Conservation (phyloP, 2,797 vertebrate genomes). For the Neostethus bicornis region DNA sequence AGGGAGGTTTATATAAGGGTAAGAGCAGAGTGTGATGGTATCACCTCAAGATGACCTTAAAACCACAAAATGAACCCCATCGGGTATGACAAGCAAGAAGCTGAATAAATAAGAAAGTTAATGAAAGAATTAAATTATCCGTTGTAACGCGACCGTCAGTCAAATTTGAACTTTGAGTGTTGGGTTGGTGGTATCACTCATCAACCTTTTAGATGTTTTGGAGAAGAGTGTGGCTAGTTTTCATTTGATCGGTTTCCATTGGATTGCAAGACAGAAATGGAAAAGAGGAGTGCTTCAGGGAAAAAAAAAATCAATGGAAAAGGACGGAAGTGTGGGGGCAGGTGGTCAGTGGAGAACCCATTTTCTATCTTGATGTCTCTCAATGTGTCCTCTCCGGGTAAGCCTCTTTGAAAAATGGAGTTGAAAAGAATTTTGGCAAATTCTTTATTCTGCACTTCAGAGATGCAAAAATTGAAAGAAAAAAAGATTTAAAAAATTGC, state of each 20-base stretch:
- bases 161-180: constrained; percentile 12
- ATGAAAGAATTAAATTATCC: not conserved
- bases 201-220: constrained; percentile 20
- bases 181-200: constrained; percentile 14
- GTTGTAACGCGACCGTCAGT: not conserved
- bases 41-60: constrained; percentile 43
- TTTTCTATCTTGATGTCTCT: constrained; percentile 47
- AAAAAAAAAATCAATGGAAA: constrained; percentile 29
- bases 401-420: constrained; percentile 28
- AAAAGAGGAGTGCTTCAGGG: constrained; percentile 11
- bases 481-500: too few species aligned
- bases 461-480: too few species aligned
- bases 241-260: constrained; percentile 28
- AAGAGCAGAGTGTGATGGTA: constrained; percentile 18
- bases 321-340: constrained; percentile 37
- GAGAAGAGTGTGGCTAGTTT: constrained; percentile 37
- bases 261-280: constrained; percentile 16
- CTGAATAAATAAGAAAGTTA: constrained; percentile 1
- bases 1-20: constrained; percentile 32
- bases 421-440: constrained; percentile 23
- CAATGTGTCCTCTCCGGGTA: constrained; percentile 27
- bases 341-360: constrained; percentile 56
- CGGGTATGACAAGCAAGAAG: constrained; percentile 12
- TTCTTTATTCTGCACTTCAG: constrained; percentile 11
- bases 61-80: constrained; percentile 17